Base-by-base conservation (phyloP, 1,140 invertebrate species). In the Neotoxoptera formosana region DNA sequence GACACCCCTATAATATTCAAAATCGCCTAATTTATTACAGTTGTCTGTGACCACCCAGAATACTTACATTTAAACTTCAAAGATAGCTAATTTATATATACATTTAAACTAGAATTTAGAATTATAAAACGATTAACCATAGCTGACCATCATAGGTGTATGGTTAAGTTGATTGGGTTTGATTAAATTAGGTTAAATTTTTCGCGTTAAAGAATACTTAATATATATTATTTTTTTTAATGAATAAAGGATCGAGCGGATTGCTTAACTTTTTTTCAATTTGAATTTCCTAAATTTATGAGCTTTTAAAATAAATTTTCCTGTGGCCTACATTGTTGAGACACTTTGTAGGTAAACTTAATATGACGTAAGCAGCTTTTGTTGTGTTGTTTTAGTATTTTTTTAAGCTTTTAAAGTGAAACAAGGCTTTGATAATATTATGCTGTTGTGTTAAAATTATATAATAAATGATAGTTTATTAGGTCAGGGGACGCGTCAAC, bases 1-100 rank as follows among this genome's bases (percentile, higher is more conserved):
- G 36, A 86, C 84, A 86, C 84, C 84, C 84, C 4, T 86, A 76
- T 76, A 47, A 47, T 47, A 86, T 47, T 86, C 14, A 86, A 86
- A 30, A 25, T 86, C 11, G 14, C 9, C 23, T 84, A 84, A 41
- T 84, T 76, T n/a, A 76, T n/a, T 45, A 25, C 9, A 84, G 21
- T 84, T 84, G 41, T 23, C 23, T 45, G 23, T 84, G 36, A 84
- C 41, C 83, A 84, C 83, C 83, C 83, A 84, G 21, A 84, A 41
- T 3, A 45, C 41, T 41, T 25, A 84, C 1, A 41, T 45, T 36
- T 83, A 21, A 23, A 41, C 0, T 83, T 36, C 21, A 83, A 41
- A 83, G 20, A 36, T 83, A 81, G 17, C 21, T 36, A 23, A 21
- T 81, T 34, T 81, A 36, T 9, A 81, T 81, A 7, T 23, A 81